These are phyloP conservation scores for Pogonocichla stellata DNA, from an alignment of 2,113 vertebrate species.

Conservation along the genomic window DNA sequence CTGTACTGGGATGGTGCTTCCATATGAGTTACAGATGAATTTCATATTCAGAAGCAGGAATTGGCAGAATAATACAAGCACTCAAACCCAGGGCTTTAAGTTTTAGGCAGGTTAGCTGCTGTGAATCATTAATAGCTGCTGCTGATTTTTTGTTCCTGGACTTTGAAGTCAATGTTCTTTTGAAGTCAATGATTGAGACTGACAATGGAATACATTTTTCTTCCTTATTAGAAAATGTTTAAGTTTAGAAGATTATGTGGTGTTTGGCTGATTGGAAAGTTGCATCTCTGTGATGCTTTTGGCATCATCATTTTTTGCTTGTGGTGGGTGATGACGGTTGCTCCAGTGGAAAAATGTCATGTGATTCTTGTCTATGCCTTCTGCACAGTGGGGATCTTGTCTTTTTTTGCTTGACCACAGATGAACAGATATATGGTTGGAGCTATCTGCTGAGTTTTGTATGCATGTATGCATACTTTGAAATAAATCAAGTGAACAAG, in stretches of 20 bases:
- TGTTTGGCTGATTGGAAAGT: not conserved
- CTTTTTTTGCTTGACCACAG: not conserved
- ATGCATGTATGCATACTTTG: not conserved
- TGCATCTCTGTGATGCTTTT: not conserved
- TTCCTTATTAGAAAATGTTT: not conserved
- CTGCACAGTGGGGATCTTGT: not conserved
- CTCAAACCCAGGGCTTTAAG: not conserved
- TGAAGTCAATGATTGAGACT: not conserved
- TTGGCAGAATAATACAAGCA: not conserved
- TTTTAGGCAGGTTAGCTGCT: not conserved
- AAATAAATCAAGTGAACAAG: not conserved
- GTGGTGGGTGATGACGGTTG: not conserved
- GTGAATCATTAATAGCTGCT: not conserved
- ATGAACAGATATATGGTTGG: not conserved
- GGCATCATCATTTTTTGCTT: not conserved
- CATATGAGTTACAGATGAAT: not conserved
- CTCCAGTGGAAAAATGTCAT: not conserved
- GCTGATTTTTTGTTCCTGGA: not conserved
- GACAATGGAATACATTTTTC: not conserved
- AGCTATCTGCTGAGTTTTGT: not conserved
- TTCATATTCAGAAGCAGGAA: not conserved
- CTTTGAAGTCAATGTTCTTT: not conserved
- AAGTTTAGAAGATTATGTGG: not conserved
- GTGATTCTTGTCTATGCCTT: not conserved
- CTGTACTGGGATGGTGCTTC: not conserved